Conservation (phyloP, 2,888 invertebrate genomes). For the Ernsta delagoae region DNA sequence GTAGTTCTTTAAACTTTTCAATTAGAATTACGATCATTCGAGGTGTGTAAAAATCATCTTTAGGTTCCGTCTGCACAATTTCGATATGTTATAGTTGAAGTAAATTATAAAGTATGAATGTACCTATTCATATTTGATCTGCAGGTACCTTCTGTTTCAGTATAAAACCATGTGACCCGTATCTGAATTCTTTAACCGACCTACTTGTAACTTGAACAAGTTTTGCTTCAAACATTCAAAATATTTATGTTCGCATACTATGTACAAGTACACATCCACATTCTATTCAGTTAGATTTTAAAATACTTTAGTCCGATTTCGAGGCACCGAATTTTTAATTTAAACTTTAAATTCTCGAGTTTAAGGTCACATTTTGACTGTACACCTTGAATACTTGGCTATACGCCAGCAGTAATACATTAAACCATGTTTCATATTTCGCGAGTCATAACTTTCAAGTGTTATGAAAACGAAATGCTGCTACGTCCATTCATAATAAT, state of each 20-base stretch:
- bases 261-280: background rate
- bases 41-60: too few relatives aligned
- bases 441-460: conserved; percentile 16
- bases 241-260: background rate
- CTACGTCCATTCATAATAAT: conserved; percentile 5
- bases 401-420: conserved; percentile 13
- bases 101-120: too few relatives aligned
- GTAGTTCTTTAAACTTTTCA: too few relatives aligned
- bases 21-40: too few relatives aligned
- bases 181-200: background rate
- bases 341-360: background rate
- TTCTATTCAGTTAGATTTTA: background rate
- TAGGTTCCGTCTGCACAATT: too few relatives aligned
- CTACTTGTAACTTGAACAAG: background rate
- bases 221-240: background rate
- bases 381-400: background rate
- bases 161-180: background rate
- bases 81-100: too few relatives aligned
- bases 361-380: background rate
- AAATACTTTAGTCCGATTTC: background rate
- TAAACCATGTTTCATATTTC: conserved; percentile 15
- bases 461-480: conserved; percentile 8
- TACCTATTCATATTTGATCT: too few relatives aligned
- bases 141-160: too few relatives aligned
- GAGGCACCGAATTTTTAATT: background rate